Base-by-base conservation (phyloP, 2,113 vertebrate genomes). In the Hyla sarda region DNA sequence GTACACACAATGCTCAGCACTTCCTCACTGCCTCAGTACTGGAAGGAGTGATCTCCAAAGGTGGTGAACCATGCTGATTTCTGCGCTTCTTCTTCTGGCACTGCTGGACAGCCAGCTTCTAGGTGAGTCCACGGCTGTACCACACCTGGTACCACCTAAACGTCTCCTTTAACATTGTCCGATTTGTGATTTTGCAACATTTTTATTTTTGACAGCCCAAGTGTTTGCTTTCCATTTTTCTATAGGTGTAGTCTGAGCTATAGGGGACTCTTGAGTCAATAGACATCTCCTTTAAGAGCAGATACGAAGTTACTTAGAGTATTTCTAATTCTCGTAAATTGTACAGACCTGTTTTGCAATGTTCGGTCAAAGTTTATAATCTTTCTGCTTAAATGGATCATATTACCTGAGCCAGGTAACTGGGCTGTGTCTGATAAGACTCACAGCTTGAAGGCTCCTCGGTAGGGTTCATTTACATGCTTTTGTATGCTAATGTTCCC, bases 51-150 rank as follows among this genome's bases (percentile, higher is more conserved):
- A 69, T 25, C 52, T 32, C 62, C 2, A 14, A 32, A 30, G 25
- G 3, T 3, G 48, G n/a, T 71, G 5, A 45, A 71, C 45, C 81
- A 82, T 54, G 81, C 65, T 52, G 65, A 32, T 9, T 9, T 11
- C 48, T 72, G 81, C 28, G 17, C 28, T 72, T 5, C 11, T 72
- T 11, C 47, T 41, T 3, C 45, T 71, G 62, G 62, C 45, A 71
- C 12, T 82, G 65, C 81, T 82, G 81, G 21, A 23, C 21, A 34
- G 54, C 54, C 77, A 80, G 77, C 11, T 62, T 0, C 32, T 62
- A 45, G 77, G 77, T 80, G 77, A 80, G 77, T 80, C 34, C 52
- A 30, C 19, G 4, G 41, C 47, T 12, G 23, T 16, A 47, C 47
- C n/a, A n/a, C 47, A 14, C 48, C 19, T 30, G 54, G 54, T 21